phyloP scores from a whole-genome alignment of 2,888 invertebrate species.

The Calameuta filiformis region DNA sequence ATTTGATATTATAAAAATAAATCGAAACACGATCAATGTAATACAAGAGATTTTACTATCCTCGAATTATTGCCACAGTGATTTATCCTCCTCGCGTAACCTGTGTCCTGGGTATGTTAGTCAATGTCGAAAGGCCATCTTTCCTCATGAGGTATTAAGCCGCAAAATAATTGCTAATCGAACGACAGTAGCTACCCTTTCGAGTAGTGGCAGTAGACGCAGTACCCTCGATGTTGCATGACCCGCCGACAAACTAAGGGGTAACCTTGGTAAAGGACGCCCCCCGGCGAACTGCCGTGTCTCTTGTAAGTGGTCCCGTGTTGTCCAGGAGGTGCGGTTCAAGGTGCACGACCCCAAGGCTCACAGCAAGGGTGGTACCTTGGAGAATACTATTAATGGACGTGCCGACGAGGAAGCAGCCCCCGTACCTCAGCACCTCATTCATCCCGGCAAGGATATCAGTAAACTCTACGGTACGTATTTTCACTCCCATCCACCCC shows the following conservation, averaged over 20 bases:
- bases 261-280: constrained; percentile 52
- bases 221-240: constrained; percentile 50
- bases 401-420: constrained; percentile 74
- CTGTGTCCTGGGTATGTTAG: background rate
- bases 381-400: constrained; percentile 92
- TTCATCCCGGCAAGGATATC: constrained; percentile 92
- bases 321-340: constrained; percentile 92
- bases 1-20: background rate
- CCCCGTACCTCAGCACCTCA: constrained; percentile 79
- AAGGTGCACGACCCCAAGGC: constrained; percentile 95
- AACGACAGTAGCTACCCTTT: background rate
- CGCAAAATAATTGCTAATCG: background rate
- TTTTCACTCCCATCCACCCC: background rate
- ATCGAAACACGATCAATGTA: background rate
- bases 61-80: background rate
- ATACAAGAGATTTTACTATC: background rate
- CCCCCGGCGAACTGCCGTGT: constrained; percentile 64
- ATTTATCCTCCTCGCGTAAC: background rate
- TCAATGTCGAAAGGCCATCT: background rate
- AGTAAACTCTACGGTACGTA: constrained; percentile 82
- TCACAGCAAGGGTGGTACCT: constrained; percentile 91
- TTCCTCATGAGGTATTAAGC: background rate
- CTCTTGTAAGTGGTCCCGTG: constrained; percentile 69
- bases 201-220: background rate
- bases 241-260: constrained; percentile 52